A percentile compares a stretch with the other conserved stretches of the same genome.
Evolutionary conservation across 2,888 invertebrate genomes (phyloP).

Genomic region (Nymphalis c-album): DNA sequence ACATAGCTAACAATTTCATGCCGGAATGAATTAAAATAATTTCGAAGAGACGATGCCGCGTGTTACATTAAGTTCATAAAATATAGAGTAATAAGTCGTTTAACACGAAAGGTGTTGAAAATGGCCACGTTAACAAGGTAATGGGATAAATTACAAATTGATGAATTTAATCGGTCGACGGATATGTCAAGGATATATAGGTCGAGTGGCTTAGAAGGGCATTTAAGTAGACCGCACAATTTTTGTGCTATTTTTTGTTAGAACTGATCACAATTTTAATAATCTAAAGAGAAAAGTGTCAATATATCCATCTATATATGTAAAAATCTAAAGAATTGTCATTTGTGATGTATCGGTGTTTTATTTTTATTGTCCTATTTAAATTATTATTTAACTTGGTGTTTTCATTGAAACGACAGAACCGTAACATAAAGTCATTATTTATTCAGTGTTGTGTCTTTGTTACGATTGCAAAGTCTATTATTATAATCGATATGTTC

Average conservation of each 20-base stretch:
- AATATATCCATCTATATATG: too few species aligned
- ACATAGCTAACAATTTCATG: not conserved
- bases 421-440: not conserved
- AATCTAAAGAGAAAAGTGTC: not conserved
- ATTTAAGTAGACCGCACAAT: not conserved
- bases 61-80: not conserved
- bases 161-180: conserved; percentile 3
- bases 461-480: not conserved
- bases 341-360: too few species aligned
- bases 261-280: too few species aligned
- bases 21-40: not conserved
- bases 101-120: conserved; percentile 16
- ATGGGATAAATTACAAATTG: conserved; percentile 23
- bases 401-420: not conserved
- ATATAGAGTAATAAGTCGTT: conserved; percentile 17
- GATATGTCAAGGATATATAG: conserved; percentile 2
- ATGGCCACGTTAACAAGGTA: conserved; percentile 28
- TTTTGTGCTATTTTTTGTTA: too few species aligned
- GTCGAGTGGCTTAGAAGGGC: conserved; percentile 1
- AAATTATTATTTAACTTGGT: not conserved
- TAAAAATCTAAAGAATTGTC: too few species aligned
- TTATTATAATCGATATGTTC: not conserved
- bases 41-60: too few species aligned
- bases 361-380: not conserved
- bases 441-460: not conserved